A percentile compares a stretch with the other conserved stretches of the same genome.
Conservation (phyloP, 1,140 invertebrate genomes). For the Mesaphorura yosii region DNA sequence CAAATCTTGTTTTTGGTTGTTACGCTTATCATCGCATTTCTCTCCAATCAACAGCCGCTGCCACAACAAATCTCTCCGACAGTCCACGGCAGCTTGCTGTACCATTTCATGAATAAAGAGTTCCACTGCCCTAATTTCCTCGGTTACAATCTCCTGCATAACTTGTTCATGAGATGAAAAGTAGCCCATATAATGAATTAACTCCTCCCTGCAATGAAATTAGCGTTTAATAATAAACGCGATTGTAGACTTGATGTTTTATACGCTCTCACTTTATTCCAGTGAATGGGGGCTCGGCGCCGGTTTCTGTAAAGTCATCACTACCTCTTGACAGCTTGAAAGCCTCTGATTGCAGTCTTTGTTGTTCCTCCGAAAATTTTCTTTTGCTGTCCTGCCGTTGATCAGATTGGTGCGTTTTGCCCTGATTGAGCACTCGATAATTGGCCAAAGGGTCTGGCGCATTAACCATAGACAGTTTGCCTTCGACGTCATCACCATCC, state of each 20-base stretch:
- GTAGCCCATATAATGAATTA: constrained; percentile 60
- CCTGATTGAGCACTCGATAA: too few relatives aligned
- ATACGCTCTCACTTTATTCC: constrained; percentile 15
- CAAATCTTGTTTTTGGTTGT: constrained; percentile 25
- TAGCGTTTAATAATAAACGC: too few relatives aligned
- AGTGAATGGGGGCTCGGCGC: too few relatives aligned
- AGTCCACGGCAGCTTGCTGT: constrained; percentile 52
- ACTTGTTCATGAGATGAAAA: constrained; percentile 61
- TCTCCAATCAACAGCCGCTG: constrained; percentile 46
- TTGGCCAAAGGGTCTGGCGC: too few relatives aligned
- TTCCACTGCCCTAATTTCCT: constrained; percentile 48
- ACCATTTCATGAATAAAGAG: constrained; percentile 53
- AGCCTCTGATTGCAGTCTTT: not conserved
- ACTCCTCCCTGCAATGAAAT: constrained; percentile 43
- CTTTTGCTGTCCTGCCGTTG: too few relatives aligned
- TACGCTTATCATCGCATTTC: constrained; percentile 34
- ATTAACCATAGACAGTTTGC: constrained; percentile 53
- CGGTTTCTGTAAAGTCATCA: too few relatives aligned
- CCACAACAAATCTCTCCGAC: constrained; percentile 60
- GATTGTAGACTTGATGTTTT: too few relatives aligned
- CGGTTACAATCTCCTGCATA: constrained; percentile 54
- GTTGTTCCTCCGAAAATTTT: too few relatives aligned
- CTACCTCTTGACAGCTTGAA: not conserved
- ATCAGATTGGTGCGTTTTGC: too few relatives aligned
- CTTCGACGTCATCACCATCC: constrained; percentile 50